Conservation (phyloP, 1,140 invertebrate species). For the Anagrus nilaparvatae region DNA sequence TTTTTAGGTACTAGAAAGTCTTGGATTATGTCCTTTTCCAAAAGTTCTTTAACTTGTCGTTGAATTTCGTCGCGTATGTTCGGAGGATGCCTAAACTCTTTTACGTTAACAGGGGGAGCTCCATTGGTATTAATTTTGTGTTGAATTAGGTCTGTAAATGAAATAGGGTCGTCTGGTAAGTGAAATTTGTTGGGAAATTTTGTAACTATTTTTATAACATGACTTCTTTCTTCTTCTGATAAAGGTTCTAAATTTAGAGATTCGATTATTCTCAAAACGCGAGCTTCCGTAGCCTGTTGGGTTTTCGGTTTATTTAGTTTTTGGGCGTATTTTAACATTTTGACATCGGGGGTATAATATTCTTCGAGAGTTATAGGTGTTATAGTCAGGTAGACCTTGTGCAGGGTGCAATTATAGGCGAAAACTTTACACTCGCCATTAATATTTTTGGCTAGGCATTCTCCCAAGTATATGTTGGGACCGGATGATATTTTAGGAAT, state of each 20-base stretch:
- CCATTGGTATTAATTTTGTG: neutral
- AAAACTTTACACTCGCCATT: no score
- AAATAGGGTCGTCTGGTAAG: neutral
- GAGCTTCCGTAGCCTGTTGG: no score
- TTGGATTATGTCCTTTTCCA: neutral
- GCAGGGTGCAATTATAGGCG: no score
- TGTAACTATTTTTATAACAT: conserved; percentile 2
- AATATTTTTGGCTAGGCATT: no score
- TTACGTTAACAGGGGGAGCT: neutral
- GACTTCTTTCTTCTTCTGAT: conserved; percentile 1
- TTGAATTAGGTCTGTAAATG: neutral
- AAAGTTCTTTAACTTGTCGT: neutral
- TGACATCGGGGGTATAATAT: no score
- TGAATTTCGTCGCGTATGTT: neutral
- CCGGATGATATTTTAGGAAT: no score
- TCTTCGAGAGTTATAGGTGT: no score
- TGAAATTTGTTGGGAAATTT: conserved; percentile 5
- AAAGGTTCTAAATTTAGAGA: neutral
- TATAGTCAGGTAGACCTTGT: no score
- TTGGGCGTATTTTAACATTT: no score
- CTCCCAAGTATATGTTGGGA: no score
- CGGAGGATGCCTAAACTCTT: neutral
- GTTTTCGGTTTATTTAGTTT: no score
- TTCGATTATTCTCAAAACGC: no score
- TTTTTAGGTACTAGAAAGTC: neutral